Evolutionary conservation across 1,140 invertebrate genomes (phyloP).

Genomic region (Dysdera silvatica): DNA sequence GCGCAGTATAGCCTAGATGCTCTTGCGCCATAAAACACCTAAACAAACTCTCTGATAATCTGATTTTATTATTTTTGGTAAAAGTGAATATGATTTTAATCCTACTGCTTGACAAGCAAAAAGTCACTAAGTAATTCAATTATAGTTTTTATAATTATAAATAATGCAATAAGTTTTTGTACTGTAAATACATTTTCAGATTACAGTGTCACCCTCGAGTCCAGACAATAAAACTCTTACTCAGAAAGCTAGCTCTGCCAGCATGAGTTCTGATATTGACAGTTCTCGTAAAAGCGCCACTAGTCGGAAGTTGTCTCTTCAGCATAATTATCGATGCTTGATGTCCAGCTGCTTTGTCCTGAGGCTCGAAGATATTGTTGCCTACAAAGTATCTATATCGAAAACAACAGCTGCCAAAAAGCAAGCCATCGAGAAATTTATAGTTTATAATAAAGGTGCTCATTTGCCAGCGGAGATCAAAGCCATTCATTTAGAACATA

Average conservation of each 20-base stretch:
- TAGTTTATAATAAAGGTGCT: constrained; percentile 69
- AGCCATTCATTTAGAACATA: constrained; percentile 87
- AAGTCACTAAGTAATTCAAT: no score
- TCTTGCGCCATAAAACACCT: no score
- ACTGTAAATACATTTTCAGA: no score
- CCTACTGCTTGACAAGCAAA: no score
- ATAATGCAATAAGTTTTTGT: no score
- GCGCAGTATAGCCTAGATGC: no score
- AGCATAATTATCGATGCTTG: constrained; percentile 28
- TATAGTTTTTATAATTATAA: no score
- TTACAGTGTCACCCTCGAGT: constrained; percentile 6
- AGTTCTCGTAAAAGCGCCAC: constrained; percentile 27
- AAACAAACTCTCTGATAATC: no score
- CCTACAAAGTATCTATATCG: constrained; percentile 66
- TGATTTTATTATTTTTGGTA: no score
- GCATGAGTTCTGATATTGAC: constrained; percentile 20
- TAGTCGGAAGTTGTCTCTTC: constrained; percentile 25
- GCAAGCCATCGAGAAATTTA: constrained; percentile 37
- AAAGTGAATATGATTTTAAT: no score
- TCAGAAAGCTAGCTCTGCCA: constrained; percentile 54
- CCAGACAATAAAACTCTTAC: constrained; percentile 55
- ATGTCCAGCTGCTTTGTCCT: constrained; percentile 34
- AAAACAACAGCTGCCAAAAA: constrained; percentile 33
- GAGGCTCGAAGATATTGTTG: constrained; percentile 51
- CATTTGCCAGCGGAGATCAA: constrained; percentile 76